Percentiles rank a stretch among this genome's conserved stretches.
Evolutionary conservation across 2,113 vertebrate genomes (phyloP).

Genomic region (Hyla sarda): DNA sequence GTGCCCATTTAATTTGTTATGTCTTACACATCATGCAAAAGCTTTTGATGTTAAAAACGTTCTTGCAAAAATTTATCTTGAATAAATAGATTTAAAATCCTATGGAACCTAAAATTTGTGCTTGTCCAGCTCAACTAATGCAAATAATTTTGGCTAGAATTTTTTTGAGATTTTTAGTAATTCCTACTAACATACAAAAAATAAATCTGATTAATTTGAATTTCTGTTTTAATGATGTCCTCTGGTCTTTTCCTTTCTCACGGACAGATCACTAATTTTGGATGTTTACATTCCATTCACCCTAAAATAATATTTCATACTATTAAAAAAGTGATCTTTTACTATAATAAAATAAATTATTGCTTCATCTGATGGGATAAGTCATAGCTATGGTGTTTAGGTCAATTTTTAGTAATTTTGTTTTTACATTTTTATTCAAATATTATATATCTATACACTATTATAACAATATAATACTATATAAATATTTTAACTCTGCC

Average conservation of each 20-base stretch:
- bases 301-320: not conserved
- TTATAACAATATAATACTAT: not conserved
- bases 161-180: too few species aligned
- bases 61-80: too few species aligned
- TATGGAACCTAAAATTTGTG: too few species aligned
- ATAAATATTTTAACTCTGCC: constrained; percentile 28
- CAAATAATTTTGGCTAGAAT: too few species aligned
- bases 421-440: constrained; percentile 16
- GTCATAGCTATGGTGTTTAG: not conserved
- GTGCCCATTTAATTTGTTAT: too few species aligned
- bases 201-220: constrained; percentile 15
- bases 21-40: too few species aligned
- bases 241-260: constrained; percentile 7
- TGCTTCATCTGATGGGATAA: not conserved
- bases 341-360: not conserved
- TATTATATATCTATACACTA: constrained; percentile 24
- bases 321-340: not conserved
- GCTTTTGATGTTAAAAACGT: too few species aligned
- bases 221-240: constrained; percentile 42
- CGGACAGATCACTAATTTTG: not conserved
- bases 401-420: not conserved
- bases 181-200: not conserved
- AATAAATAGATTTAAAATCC: too few species aligned
- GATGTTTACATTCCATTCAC: not conserved
- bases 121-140: too few species aligned